Conservation (phyloP, 2,113 vertebrate genomes). For the Apus apus region DNA sequence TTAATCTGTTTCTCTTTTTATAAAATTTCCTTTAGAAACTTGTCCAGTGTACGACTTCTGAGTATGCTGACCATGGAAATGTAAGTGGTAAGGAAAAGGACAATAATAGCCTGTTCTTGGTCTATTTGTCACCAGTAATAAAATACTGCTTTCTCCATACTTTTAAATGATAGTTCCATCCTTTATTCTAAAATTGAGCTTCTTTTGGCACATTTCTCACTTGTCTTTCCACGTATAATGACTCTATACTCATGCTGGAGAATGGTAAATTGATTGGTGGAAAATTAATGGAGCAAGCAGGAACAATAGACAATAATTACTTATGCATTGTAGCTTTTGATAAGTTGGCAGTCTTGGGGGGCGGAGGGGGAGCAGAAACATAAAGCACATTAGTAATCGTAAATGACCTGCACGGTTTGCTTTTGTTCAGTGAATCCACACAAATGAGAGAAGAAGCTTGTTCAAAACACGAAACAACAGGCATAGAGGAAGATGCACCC, state of each 20-base stretch:
- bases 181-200: not conserved
- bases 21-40: not conserved
- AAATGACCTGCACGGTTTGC: not conserved
- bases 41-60: not conserved
- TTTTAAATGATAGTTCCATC: not conserved
- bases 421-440: not conserved
- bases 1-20: not conserved
- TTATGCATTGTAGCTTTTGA: not conserved
- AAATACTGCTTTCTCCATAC: not conserved
- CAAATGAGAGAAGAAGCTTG: not conserved
- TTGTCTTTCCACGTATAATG: not conserved
- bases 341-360: not conserved
- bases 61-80: not conserved
- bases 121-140: not conserved
- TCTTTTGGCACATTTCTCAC: not conserved
- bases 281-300: constrained; percentile 24
- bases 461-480: not conserved
- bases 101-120: not conserved
- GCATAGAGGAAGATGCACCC: not conserved
- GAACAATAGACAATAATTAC: not conserved
- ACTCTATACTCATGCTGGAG: not conserved
- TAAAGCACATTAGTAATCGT: not conserved
- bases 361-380: not conserved
- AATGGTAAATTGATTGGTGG: not conserved
- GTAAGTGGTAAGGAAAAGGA: not conserved